A percentile compares a stretch with the other conserved stretches of the same genome.
Conservation (phyloP, 2,113 vertebrate species). For the Chaetodon trifascialis region DNA sequence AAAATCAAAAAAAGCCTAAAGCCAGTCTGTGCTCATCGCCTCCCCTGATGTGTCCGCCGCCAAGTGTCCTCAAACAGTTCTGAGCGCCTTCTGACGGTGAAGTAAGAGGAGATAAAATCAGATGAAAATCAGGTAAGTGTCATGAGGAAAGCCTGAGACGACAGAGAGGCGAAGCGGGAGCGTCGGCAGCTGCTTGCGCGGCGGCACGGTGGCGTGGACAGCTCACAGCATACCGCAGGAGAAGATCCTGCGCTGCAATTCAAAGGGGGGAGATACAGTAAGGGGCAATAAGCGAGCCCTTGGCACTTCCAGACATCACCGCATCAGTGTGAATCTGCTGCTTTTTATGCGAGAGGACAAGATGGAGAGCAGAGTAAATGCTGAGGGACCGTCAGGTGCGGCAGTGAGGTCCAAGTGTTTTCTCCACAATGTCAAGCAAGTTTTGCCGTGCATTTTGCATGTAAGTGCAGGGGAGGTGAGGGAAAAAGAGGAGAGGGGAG, state of each 20-base stretch:
- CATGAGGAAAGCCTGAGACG: conserved; percentile 36
- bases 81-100: conserved; percentile 5
- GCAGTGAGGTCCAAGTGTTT: conserved; percentile 68
- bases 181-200: conserved; percentile 50
- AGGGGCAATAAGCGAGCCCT: conserved; percentile 85
- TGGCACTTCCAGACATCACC: conserved; percentile 93
- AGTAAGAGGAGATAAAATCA: background rate
- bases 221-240: conserved; percentile 75
- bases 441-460: conserved; percentile 77
- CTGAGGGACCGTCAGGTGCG: conserved; percentile 33
- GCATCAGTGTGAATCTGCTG: conserved; percentile 93
- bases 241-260: conserved; percentile 79
- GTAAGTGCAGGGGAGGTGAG: conserved; percentile 69
- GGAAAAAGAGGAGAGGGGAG: conserved; percentile 21
- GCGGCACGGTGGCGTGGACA: conserved; percentile 62
- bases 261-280: conserved; percentile 81
- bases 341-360: conserved; percentile 74
- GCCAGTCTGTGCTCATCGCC: conserved; percentile 8
- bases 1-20: conserved; percentile 32
- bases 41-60: too few species aligned
- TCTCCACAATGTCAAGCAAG: conserved; percentile 75
- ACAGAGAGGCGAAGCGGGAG: conserved; percentile 63
- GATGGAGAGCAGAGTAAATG: conserved; percentile 58
- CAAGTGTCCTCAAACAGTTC: background rate
- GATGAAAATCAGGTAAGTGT: conserved; percentile 28